A percentile compares a stretch with the other conserved stretches of the same genome.
These are phyloP conservation scores for Archips crataeganus DNA, from an alignment of 2,888 invertebrate species.

Conservation along the genomic window DNA sequence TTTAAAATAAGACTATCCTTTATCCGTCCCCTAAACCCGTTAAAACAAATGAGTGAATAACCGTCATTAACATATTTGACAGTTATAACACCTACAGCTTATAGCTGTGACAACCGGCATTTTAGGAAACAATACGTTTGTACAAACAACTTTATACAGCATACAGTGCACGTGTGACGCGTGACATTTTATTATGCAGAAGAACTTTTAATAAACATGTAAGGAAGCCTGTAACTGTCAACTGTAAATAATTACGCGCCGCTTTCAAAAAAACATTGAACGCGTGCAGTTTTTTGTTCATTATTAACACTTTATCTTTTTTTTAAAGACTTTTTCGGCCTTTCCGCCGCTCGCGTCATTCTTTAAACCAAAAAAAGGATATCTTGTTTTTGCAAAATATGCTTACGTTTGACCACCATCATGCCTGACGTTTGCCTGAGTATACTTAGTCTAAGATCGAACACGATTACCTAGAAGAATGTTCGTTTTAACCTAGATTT, in stretches of 20 bases:
- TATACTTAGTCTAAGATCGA: too few relatives aligned
- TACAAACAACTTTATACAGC: not conserved
- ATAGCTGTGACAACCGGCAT: not conserved
- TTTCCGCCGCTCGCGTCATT: too few relatives aligned
- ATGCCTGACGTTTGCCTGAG: too few relatives aligned
- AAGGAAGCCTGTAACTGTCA: not conserved
- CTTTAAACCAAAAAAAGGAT: too few relatives aligned
- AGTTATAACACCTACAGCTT: not conserved
- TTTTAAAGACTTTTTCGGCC: too few relatives aligned
- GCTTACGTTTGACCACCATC: too few relatives aligned
- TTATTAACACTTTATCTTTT: not conserved
- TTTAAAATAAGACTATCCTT: too few relatives aligned
- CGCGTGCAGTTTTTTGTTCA: not conserved
- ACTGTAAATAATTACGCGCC: not conserved
- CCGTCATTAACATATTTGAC: not conserved
- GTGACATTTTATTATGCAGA: not conserved
- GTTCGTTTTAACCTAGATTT: too few relatives aligned
- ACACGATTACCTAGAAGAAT: too few relatives aligned
- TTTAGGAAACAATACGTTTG: not conserved
- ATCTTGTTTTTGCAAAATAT: too few relatives aligned
- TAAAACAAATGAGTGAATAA: not conserved
- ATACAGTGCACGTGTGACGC: not conserved
- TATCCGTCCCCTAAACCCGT: not conserved
- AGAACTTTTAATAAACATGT: too few relatives aligned
- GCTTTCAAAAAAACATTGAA: not conserved